phyloP scores from a whole-genome alignment of 1,140 invertebrate genomes.

The Theocolax elegans region DNA sequence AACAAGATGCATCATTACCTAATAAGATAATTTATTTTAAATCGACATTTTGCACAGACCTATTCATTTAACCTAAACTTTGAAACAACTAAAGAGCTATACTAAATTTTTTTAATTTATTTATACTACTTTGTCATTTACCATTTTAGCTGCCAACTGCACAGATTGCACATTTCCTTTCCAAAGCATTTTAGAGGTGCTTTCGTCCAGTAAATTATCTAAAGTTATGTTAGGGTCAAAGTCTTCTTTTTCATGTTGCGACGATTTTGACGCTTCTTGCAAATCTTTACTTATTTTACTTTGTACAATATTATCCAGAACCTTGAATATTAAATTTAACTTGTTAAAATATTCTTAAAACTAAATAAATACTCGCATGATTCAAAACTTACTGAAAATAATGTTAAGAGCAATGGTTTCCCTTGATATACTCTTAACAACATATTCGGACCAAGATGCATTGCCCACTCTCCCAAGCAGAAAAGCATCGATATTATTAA shows the following conservation, averaged over 20 bases:
- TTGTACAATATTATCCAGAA: slow-evolving; percentile 62
- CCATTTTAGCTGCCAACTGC: slow-evolving; percentile 76
- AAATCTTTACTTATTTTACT: slow-evolving; percentile 56
- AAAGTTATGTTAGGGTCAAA: slow-evolving; percentile 78
- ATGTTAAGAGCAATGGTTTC: slow-evolving; percentile 71
- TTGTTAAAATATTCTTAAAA: not conserved
- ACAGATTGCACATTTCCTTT: slow-evolving; percentile 66
- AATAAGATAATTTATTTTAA: slow-evolving; percentile 16
- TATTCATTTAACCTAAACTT: too few species aligned
- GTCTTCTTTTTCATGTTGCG: slow-evolving; percentile 69
- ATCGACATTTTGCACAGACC: too few species aligned
- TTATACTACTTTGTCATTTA: slow-evolving; percentile 41
- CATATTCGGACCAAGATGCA: slow-evolving; percentile 73
- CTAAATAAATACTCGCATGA: too few species aligned
- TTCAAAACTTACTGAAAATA: slow-evolving; percentile 70
- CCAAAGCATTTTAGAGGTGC: slow-evolving; percentile 65
- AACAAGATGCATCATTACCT: slow-evolving; percentile 82
- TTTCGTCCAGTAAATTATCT: slow-evolving; percentile 73
- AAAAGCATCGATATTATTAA: slow-evolving; percentile 87
- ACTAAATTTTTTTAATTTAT: not conserved
- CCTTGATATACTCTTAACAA: slow-evolving; percentile 65
- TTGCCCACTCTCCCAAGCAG: slow-evolving; percentile 94
- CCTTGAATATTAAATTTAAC: slow-evolving; percentile 47
- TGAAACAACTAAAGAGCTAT: too few species aligned
- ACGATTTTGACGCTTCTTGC: slow-evolving; percentile 49